A percentile compares a stretch with the other conserved stretches of the same genome.
phyloP scores from a whole-genome alignment of 2,113 vertebrate species.

The Corydoras maculifer region DNA sequence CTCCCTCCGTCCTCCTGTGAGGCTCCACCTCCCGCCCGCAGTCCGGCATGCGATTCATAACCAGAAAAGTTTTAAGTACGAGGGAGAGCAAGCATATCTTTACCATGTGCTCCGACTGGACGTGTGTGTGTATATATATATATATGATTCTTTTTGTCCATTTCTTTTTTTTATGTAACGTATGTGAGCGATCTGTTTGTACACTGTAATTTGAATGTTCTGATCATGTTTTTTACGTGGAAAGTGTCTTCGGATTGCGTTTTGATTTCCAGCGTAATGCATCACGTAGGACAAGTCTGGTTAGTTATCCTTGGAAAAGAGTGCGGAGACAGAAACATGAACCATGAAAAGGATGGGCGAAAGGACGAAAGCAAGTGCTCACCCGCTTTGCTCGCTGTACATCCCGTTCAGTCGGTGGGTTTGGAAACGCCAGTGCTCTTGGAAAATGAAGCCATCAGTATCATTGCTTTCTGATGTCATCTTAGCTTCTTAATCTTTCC shows the following conservation, averaged over 20 bases:
- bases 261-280: slow-evolving; percentile 22
- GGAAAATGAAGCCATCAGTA: slow-evolving; percentile 45
- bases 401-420: slow-evolving; percentile 25
- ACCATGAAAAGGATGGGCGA: neutral
- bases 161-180: slow-evolving; percentile 48
- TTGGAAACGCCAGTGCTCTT: slow-evolving; percentile 18
- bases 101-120: slow-evolving; percentile 35
- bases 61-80: slow-evolving; percentile 6
- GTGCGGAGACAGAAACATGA: no score
- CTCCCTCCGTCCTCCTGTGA: slow-evolving; percentile 13
- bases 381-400: neutral
- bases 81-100: slow-evolving; percentile 41
- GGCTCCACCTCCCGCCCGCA: slow-evolving; percentile 35
- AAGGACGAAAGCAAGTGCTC: neutral
- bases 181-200: slow-evolving; percentile 51
- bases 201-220: slow-evolving; percentile 48
- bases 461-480: slow-evolving; percentile 10
- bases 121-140: slow-evolving; percentile 30
- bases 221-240: slow-evolving; percentile 54
- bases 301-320: neutral
- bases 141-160: slow-evolving; percentile 37
- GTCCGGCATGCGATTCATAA: neutral
- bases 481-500: neutral
- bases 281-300: slow-evolving; percentile 12
- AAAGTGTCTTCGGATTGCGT: slow-evolving; percentile 45